Conservation (phyloP, 2,888 invertebrate genomes). For the Dryococelus australis region DNA sequence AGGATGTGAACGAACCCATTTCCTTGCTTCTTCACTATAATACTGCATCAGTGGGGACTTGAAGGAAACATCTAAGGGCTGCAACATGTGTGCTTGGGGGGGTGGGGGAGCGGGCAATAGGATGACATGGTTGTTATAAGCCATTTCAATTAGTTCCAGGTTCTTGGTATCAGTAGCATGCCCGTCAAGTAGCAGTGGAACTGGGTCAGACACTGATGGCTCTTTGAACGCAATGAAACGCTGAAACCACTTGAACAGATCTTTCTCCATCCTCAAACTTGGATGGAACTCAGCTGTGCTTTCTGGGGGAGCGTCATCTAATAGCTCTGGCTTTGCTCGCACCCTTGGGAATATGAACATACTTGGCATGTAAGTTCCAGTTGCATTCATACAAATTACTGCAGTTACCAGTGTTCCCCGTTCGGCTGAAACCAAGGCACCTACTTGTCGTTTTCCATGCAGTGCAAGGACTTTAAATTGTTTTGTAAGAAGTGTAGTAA, state of each 20-base stretch:
- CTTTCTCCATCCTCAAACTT: constrained; percentile 44
- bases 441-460: neutral
- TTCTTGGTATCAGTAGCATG: constrained; percentile 54
- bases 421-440: constrained; percentile 52
- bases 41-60: constrained; percentile 48
- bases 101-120: constrained; percentile 51
- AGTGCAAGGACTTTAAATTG: neutral
- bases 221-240: constrained; percentile 48
- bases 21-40: constrained; percentile 46
- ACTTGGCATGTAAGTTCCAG: constrained; percentile 53
- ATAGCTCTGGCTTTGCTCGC: constrained; percentile 51
- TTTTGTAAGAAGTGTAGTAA: neutral
- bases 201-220: constrained; percentile 51
- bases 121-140: constrained; percentile 46
- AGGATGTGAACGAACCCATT: constrained; percentile 44
- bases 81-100: constrained; percentile 50
- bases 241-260: constrained; percentile 32
- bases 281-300: constrained; percentile 50
- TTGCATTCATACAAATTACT: constrained; percentile 51
- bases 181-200: constrained; percentile 54
- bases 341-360: constrained; percentile 53
- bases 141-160: constrained; percentile 47
- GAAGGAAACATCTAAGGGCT: constrained; percentile 49
- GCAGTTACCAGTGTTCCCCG: constrained; percentile 50
- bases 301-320: constrained; percentile 52